Percentiles rank a stretch among this genome's conserved stretches.
Evolutionary conservation across 2,113 vertebrate species (phyloP).

Genomic region (Cebus imitator): DNA sequence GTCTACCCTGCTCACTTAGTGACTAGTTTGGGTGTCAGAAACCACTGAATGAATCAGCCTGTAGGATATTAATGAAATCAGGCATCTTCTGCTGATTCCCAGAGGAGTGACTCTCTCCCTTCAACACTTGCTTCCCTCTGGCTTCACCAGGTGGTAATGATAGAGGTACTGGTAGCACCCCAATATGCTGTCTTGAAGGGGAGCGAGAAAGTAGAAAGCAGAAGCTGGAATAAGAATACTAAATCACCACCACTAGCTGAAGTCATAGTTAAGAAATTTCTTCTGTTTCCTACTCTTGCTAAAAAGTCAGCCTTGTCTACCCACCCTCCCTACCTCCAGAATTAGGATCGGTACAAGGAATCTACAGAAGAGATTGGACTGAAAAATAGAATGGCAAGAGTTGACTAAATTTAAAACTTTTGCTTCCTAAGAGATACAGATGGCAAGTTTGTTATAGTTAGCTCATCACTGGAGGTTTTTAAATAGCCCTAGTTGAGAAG

Average conservation of each 20-base stretch:
- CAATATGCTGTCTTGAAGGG: background rate
- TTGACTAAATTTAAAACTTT: slow-evolving; percentile 69
- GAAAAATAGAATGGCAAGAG: slow-evolving; percentile 47
- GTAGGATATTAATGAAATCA: fast-evolving
- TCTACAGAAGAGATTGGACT: slow-evolving; percentile 22
- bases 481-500: slow-evolving; percentile 63
- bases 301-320: background rate
- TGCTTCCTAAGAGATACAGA: slow-evolving; percentile 68
- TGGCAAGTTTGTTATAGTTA: slow-evolving; percentile 69
- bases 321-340: background rate
- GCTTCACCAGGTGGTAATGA: background rate
- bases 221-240: background rate
- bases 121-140: background rate
- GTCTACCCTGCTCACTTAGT: background rate
- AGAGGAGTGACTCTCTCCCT: background rate
- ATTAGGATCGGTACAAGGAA: background rate
- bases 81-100: background rate
- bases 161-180: background rate
- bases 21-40: background rate
- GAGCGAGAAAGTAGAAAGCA: background rate
- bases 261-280: background rate
- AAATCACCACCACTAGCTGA: background rate
- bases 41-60: background rate
- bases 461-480: slow-evolving; percentile 62
- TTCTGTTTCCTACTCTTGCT: background rate